Evolutionary conservation across 2,797 vertebrate genomes (phyloP), one percentile per base, ranked within the genome.

Genomic region (Catamblyrhynchus diadema): DNA sequence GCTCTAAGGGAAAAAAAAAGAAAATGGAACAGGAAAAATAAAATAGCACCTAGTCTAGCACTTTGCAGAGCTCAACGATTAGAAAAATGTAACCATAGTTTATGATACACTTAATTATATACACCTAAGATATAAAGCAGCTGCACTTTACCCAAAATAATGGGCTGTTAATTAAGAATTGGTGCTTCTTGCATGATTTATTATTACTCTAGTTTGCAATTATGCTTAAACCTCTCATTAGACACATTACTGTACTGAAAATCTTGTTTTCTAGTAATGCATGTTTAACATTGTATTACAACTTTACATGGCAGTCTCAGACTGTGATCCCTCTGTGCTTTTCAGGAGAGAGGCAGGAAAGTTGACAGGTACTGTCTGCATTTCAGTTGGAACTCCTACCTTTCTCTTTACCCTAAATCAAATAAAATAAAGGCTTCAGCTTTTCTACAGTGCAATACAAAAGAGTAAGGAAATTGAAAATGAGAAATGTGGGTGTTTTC

Each of bases 161-260:
- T 88, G 93, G 95, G 65, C 73, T 59, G 88, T 97, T 98, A 97
- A 97, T 98, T 98, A 97, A 96, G 95, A 97, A 95, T 87, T 91
- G 83, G 96, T 97, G 95, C 86, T 98, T 97, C 95, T 96, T 90
- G 73, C 91, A 96, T 95, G 92, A 87, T 98, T 98, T 96, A 97
- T 97, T 97, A 96, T 97, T 97, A 86, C 94, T 96, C 94, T 90
- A 87, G 69, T 93, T 96, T 20, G 35, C 93, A 97, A 91, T 93
- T 97, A 97, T 95, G 91, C 95, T 95, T 96, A 94, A 96, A 96
- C 97, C 93, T 97, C 59, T 98, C 95, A 97, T 98, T 97, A 97
- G 75, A 91, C 84, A 86, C 81, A 93, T 96, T 96, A 86, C 92
- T 82, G 88, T 96, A 93, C 91, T 78, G 90, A 97, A 96, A 90